Percentiles rank a stretch among this genome's conserved stretches.
phyloP scores from a whole-genome alignment of 1,140 invertebrate genomes.

The Carposina sasakii region DNA sequence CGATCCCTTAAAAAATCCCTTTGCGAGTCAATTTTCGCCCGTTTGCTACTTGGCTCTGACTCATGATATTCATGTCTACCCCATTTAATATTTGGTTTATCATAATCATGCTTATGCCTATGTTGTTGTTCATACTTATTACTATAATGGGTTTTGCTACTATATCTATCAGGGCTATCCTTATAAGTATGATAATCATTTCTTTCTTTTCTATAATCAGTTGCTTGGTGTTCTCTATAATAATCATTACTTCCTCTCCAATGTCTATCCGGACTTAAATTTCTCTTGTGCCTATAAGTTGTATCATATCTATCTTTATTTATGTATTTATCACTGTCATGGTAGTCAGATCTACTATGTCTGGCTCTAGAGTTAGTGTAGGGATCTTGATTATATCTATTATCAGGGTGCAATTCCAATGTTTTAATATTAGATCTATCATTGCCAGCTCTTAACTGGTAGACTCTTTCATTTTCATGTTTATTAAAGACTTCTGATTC shows the following conservation, averaged over 20 bases:
- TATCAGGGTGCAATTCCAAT: too few relatives aligned
- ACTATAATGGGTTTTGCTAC: neutral
- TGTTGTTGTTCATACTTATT: slow-evolving; percentile 32
- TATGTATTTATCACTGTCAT: slow-evolving; percentile 26
- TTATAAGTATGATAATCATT: slow-evolving; percentile 4
- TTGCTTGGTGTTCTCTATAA: slow-evolving; percentile 19
- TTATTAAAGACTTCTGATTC: slow-evolving; percentile 15
- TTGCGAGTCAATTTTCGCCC: slow-evolving; percentile 4
- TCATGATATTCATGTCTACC: slow-evolving; percentile 4
- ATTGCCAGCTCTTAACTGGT: neutral
- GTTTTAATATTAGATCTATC: neutral
- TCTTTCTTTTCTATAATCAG: slow-evolving; percentile 20
- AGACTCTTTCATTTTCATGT: slow-evolving; percentile 1
- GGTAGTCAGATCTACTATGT: slow-evolving; percentile 15
- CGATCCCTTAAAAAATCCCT: slow-evolving; percentile 1
- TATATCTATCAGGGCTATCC: neutral
- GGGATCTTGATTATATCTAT: slow-evolving; percentile 7
- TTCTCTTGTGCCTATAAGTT: slow-evolving; percentile 21
- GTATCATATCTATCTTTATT: slow-evolving; percentile 30
- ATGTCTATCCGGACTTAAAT: slow-evolving; percentile 30
- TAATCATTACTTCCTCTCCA: slow-evolving; percentile 18
- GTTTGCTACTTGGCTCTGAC: slow-evolving; percentile 5
- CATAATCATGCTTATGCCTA: slow-evolving; percentile 20
- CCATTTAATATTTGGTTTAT: slow-evolving; percentile 5
- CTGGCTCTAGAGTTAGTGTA: slow-evolving; percentile 23